Conservation (phyloP, 2,888 invertebrate genomes). For the Schizaphis graminum region DNA sequence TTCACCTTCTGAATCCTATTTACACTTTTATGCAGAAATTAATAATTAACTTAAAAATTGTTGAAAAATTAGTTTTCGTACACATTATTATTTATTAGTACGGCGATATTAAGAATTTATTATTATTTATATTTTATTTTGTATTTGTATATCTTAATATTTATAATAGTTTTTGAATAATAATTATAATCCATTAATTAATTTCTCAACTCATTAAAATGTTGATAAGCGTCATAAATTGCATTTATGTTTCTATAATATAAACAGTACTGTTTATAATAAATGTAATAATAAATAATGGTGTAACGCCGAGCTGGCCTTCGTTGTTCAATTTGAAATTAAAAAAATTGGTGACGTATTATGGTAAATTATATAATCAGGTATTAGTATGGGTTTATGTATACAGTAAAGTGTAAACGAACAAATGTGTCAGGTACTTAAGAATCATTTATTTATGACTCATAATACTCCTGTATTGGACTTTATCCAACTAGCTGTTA, state of each 20-base stretch:
- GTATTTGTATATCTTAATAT: neutral
- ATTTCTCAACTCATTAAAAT: neutral
- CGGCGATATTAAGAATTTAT: neutral
- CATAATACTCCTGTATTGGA: conserved; percentile 39
- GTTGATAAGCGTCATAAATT: neutral
- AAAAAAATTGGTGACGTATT: neutral
- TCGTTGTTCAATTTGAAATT: neutral
- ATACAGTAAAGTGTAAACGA: neutral
- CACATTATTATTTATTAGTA: neutral
- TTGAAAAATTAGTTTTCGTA: too few species aligned
- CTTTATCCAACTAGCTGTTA: conserved; percentile 45
- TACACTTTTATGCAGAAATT: too few species aligned
- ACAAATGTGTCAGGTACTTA: conserved; percentile 14
- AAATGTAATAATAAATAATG: neutral
- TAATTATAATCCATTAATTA: neutral
- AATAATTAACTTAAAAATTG: neutral
- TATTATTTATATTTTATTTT: neutral
- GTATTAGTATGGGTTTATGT: neutral
- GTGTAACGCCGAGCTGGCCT: neutral
- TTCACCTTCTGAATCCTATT: too few species aligned
- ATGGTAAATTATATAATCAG: conserved; percentile 22
- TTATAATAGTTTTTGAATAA: neutral
- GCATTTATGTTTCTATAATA: neutral
- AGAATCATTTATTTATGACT: conserved; percentile 23
- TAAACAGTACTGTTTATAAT: neutral